Evolutionary conservation across 2,888 invertebrate species (phyloP), one percentile per base, ranked within the genome.

Genomic region (Asteroscopus sphinx): DNA sequence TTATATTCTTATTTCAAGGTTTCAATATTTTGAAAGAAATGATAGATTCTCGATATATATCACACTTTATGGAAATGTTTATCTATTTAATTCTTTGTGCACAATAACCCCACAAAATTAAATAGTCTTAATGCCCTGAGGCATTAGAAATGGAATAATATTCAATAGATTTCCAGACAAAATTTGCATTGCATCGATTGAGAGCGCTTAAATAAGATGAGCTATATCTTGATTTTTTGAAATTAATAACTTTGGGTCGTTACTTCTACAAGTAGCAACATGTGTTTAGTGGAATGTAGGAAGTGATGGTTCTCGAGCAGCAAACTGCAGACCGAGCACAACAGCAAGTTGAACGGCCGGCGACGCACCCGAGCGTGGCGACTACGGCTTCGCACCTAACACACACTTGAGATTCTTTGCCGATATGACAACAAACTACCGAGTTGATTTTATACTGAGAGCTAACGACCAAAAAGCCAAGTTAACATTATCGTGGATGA

Each of bases 261-360:
- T 1, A 9, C 28, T 9, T 62, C 59, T 58, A 52, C 60, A 46
- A 68, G 44, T 66, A 66, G 32, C 67, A 61, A 77, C 71, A 67
- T 67, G 56, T 73, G 66, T 69, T 69, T 77, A 77, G 58, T 72
- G 76, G 83, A 85, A 87, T 87, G 87, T 87, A 90, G 91, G 91
- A 91, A 90, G 89, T 86, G 83, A 88, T 83, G 87, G 87, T 86
- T 82, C 79, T 82, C 83, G 85, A 88, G 85, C 87, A 90, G 82
- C 83, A 82, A 84, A 79, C 82, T 80, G 80, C 86, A 86, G 86
- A 83, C 82, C 83, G 82, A 87, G 85, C 89, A 88, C 85, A 82
- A 83, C 86, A 83, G 68, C 80, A 86, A 86, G 93, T 92, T 92
- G 91, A 93, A 92, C 84, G 92, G 80, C 92, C 92, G 88, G 73